A percentile compares a stretch with the other conserved stretches of the same genome.
phyloP scores from a whole-genome alignment of 2,797 vertebrate genomes.

The Lagodon rhomboides region DNA sequence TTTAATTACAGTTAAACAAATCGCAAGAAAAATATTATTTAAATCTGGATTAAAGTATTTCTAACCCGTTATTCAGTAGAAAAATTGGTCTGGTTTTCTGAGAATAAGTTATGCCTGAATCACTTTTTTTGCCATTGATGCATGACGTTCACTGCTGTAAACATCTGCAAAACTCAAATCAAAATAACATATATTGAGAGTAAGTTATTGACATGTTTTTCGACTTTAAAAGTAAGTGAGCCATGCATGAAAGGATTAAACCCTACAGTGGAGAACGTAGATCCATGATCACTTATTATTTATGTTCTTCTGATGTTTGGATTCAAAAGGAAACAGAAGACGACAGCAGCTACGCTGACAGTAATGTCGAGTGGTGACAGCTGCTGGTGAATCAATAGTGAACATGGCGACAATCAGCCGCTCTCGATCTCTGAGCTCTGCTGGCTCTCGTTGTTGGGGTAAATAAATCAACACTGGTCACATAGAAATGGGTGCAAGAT shows the following conservation, averaged over 20 bases:
- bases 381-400: conserved; percentile 68
- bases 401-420: conserved; percentile 58
- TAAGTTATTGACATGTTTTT: too few species aligned
- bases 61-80: too few species aligned
- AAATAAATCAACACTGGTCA: conserved; percentile 44
- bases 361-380: conserved; percentile 53
- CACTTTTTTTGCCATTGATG: too few species aligned
- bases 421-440: conserved; percentile 45
- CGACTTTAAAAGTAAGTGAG: too few species aligned
- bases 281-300: conserved; percentile 67
- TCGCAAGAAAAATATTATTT: too few species aligned
- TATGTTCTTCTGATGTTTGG: conserved; percentile 39
- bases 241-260: conserved; percentile 47
- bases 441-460: conserved; percentile 49
- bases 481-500: conserved; percentile 39
- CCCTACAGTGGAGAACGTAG: conserved; percentile 56
- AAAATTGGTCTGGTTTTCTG: too few species aligned
- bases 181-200: too few species aligned
- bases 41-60: too few species aligned
- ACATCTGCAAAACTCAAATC: too few species aligned
- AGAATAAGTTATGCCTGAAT: too few species aligned
- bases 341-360: conserved; percentile 46
- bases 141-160: too few species aligned
- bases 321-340: conserved; percentile 40
- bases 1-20: too few species aligned